These are phyloP conservation scores for Dolomedes plantarius DNA, from an alignment of 2,888 invertebrate genomes.

Conservation along the genomic window DNA sequence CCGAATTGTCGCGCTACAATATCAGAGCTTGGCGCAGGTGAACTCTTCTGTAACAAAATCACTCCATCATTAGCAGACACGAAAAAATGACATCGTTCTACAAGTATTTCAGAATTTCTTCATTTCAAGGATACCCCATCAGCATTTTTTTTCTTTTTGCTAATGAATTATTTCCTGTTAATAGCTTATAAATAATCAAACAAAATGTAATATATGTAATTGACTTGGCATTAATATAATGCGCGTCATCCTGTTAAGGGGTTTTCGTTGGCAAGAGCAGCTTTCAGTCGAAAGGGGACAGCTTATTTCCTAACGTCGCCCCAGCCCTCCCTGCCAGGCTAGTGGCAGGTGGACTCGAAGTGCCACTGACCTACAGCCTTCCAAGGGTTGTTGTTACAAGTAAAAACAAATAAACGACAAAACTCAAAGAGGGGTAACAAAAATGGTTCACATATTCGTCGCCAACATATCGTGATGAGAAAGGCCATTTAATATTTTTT, in stretches of 20 bases:
- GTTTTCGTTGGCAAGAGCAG: not conserved
- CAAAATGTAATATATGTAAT: conserved; percentile 1
- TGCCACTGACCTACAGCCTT: conserved; percentile 40
- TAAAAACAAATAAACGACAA: not conserved
- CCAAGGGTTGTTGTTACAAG: not conserved
- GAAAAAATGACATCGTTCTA: not conserved
- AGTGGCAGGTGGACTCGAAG: conserved; percentile 19
- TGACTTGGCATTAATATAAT: not conserved
- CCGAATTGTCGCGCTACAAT: not conserved
- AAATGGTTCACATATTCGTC: not conserved
- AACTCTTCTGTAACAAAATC: not conserved
- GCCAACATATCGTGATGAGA: not conserved
- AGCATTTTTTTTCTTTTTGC: not conserved
- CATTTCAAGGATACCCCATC: conserved; percentile 5
- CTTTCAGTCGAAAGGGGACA: not conserved
- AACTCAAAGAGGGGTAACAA: not conserved
- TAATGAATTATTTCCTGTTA: conserved; percentile 2
- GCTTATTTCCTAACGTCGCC: not conserved
- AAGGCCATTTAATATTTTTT: too few relatives aligned
- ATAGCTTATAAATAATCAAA: conserved; percentile 4
- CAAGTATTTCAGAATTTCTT: not conserved
- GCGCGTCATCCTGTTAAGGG: not conserved
- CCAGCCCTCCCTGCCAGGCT: not conserved
- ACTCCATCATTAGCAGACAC: not conserved
- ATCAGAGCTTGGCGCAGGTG: not conserved